These are phyloP conservation scores for Megaceryle torquata DNA, from an alignment of 2,113 vertebrate species.

Conservation along the genomic window DNA sequence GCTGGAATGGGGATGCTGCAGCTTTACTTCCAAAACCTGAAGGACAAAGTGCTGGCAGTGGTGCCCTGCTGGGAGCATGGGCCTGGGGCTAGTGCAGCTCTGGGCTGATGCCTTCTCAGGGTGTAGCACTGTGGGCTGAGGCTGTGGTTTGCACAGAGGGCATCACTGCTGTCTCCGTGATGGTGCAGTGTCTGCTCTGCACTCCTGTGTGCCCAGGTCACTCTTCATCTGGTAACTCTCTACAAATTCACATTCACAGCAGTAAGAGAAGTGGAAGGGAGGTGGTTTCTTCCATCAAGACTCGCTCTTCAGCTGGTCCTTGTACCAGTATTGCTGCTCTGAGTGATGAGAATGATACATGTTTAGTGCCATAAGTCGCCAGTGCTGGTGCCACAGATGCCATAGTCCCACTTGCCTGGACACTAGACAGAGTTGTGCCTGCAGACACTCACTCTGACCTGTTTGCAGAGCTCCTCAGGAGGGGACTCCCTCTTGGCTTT, in stretches of 20 bases:
- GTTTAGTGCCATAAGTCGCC: accelerated
- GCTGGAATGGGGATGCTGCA: background rate
- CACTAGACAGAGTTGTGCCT: accelerated
- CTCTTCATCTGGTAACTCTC: background rate
- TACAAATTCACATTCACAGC: accelerated
- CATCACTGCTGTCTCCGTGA: accelerated
- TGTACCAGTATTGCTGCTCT: accelerated
- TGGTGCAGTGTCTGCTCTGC: background rate
- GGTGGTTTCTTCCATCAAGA: background rate
- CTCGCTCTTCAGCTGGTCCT: accelerated
- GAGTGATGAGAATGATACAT: accelerated
- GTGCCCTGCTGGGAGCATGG: background rate
- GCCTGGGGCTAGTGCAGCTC: background rate
- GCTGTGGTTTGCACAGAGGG: background rate
- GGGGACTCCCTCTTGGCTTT: background rate
- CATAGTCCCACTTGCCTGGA: accelerated
- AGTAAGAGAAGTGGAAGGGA: background rate
- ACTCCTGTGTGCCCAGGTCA: accelerated
- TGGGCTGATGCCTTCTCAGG: background rate
- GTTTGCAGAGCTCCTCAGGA: background rate
- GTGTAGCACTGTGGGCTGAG: accelerated
- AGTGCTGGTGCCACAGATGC: background rate
- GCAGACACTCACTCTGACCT: background rate
- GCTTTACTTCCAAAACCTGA: background rate
- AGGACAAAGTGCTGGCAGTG: background rate